A percentile compares a stretch with the other conserved stretches of the same genome.
Conservation (phyloP, 2,888 invertebrate genomes). For the Pseudeuparius sepicola region DNA sequence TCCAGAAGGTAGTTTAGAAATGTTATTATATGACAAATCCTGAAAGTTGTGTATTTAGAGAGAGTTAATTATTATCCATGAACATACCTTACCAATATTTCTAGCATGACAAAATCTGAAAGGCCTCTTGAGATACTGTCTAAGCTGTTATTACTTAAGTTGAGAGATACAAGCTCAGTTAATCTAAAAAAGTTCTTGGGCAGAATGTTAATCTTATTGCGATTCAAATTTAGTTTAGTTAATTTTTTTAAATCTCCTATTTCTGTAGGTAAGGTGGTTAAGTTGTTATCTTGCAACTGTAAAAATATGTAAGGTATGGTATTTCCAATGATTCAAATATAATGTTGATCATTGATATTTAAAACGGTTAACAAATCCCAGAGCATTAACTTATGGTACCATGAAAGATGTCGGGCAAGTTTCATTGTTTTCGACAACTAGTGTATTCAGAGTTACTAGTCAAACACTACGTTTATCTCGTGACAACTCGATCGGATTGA, state of each 20-base stretch:
- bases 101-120: constrained; percentile 70
- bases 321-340: too few species aligned
- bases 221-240: constrained; percentile 56
- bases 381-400: too few species aligned
- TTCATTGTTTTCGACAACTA: too few species aligned
- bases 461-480: too few species aligned
- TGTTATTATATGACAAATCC: constrained; percentile 71
- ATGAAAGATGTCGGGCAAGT: too few species aligned
- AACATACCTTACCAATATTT: constrained; percentile 51
- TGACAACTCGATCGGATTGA: too few species aligned
- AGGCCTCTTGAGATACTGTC: constrained; percentile 57
- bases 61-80: background rate
- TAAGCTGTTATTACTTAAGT: constrained; percentile 66
- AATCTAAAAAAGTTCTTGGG: constrained; percentile 60
- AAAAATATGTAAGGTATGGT: constrained; percentile 19
- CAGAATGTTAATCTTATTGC: constrained; percentile 54
- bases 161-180: constrained; percentile 58
- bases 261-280: constrained; percentile 61
- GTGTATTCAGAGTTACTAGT: too few species aligned
- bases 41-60: constrained; percentile 32
- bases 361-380: too few species aligned
- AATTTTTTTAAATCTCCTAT: constrained; percentile 60
- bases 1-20: constrained; percentile 64
- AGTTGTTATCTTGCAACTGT: constrained; percentile 76
- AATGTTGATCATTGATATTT: too few species aligned